These are phyloP conservation scores for Polyommatus icarus DNA, from an alignment of 2,888 invertebrate species.

Conservation along the genomic window DNA sequence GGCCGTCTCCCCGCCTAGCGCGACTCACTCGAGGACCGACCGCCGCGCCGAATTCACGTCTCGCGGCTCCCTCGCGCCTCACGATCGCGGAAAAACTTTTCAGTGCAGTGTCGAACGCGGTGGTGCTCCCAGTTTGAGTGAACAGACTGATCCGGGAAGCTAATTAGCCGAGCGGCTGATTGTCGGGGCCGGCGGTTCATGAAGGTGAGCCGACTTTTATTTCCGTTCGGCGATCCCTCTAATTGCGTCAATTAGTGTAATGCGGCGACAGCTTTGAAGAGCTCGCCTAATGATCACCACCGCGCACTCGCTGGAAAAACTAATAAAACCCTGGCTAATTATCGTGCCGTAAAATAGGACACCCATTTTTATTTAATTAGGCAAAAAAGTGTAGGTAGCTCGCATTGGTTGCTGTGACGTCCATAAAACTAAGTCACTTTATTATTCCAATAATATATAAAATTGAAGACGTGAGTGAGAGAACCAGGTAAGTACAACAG, in stretches of 20 bases:
- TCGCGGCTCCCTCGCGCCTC: constrained; percentile 41
- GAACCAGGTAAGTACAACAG: too few relatives aligned
- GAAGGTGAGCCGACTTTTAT: constrained; percentile 80
- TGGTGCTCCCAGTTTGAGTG: constrained; percentile 63
- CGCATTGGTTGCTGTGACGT: background rate
- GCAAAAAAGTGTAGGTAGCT: background rate
- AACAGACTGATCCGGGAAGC: constrained; percentile 65
- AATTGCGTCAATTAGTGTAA: constrained; percentile 80
- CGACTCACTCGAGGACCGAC: constrained; percentile 69
- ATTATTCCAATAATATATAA: background rate
- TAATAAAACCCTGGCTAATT: constrained; percentile 49
- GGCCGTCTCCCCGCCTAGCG: constrained; percentile 65
- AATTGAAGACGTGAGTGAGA: too few relatives aligned
- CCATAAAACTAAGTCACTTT: background rate
- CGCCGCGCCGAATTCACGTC: constrained; percentile 58
- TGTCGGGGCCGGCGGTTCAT: constrained; percentile 78
- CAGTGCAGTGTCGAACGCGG: constrained; percentile 61
- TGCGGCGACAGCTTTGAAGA: constrained; percentile 78
- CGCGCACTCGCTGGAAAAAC: constrained; percentile 58
- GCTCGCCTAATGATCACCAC: constrained; percentile 72
- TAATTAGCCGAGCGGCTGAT: constrained; percentile 78
- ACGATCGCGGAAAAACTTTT: constrained; percentile 78
- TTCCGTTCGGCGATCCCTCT: constrained; percentile 80
- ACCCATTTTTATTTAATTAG: constrained; percentile 25
- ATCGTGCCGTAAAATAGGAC: constrained; percentile 35